Conservation (phyloP, 2,888 invertebrate species). For the Drosophila cyrtoloma region DNA sequence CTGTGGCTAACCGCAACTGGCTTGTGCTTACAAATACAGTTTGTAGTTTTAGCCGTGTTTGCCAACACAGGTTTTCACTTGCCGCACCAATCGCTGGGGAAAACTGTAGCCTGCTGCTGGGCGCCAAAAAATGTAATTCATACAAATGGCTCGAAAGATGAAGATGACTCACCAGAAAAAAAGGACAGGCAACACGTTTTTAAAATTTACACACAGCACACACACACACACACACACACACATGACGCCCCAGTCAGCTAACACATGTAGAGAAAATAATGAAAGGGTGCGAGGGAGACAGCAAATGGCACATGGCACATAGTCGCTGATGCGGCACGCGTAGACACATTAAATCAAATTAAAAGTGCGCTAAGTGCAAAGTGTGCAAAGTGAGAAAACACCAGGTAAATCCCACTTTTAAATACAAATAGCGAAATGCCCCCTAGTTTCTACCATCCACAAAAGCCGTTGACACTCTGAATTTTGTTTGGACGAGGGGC, state of each 20-base stretch:
- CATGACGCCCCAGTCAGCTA: constrained; percentile 21
- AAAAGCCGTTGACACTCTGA: constrained; percentile 30
- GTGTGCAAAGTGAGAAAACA: constrained; percentile 70
- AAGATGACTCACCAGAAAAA: too few species aligned
- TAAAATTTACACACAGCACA: constrained; percentile 39
- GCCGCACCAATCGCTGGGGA: constrained; percentile 36
- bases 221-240: neutral
- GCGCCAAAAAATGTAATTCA: constrained; percentile 58
- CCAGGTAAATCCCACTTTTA: constrained; percentile 78
- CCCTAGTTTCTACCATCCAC: constrained; percentile 5
- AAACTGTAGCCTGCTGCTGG: constrained; percentile 44
- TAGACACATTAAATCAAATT: constrained; percentile 82
- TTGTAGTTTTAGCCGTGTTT: constrained; percentile 28
- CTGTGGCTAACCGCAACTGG: constrained; percentile 8
- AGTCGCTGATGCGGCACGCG: constrained; percentile 60
- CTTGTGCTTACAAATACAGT: constrained; percentile 11
- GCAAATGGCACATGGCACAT: constrained; percentile 24
- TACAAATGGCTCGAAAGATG: constrained; percentile 54
- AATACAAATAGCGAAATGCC: constrained; percentile 73
- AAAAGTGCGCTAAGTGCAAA: constrained; percentile 73
- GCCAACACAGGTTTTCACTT: constrained; percentile 51
- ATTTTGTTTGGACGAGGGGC: constrained; percentile 1
- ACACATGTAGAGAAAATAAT: constrained; percentile 11
- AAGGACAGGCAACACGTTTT: constrained; percentile 25
- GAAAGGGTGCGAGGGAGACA: constrained; percentile 19